Evolutionary conservation across 2,797 vertebrate genomes (phyloP).

Genomic region (Lagodon rhomboides): DNA sequence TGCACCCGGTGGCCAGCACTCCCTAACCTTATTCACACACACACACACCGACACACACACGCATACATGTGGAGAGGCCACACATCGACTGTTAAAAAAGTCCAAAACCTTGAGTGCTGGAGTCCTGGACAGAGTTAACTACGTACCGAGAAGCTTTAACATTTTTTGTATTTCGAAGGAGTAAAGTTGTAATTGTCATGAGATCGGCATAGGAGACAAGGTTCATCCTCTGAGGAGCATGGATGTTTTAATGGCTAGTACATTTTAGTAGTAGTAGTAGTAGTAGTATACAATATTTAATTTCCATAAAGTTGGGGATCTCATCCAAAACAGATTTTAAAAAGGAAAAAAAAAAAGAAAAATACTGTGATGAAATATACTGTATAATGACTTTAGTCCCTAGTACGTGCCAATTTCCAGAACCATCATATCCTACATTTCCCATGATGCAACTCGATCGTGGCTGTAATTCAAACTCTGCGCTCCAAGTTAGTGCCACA

Average conservation of each 20-base stretch:
- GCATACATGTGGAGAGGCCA: no score
- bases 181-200: background rate
- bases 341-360: no score
- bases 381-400: background rate
- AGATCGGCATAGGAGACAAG: background rate
- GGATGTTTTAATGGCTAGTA: background rate
- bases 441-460: background rate
- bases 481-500: background rate
- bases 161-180: background rate
- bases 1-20: constrained; percentile 62
- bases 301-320: background rate
- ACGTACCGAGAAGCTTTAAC: background rate
- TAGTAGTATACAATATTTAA: background rate
- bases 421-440: background rate
- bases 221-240: background rate
- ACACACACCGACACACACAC: constrained; percentile 3
- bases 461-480: background rate
- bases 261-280: no score
- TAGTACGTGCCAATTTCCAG: background rate
- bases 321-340: background rate
- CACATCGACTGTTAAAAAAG: no score
- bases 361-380: no score
- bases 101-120: no score
- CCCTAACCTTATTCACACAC: constrained; percentile 37
- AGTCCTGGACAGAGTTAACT: background rate